These are phyloP conservation scores for Holocentrus rufus DNA, from an alignment of 2,797 vertebrate species.

Conservation along the genomic window DNA sequence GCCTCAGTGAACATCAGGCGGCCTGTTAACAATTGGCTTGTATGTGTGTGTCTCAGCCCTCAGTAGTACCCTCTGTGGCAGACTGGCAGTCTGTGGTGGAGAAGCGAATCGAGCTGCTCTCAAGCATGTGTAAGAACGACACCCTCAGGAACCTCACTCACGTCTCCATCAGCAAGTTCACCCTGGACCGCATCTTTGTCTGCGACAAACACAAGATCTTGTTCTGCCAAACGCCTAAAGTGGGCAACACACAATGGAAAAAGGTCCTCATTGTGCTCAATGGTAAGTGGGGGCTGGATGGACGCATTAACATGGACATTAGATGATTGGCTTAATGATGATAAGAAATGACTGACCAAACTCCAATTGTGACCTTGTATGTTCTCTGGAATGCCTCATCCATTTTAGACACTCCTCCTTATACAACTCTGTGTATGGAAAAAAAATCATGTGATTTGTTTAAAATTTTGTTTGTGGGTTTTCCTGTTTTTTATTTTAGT, in stretches of 20 bases:
- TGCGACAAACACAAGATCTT: slow-evolving; percentile 97
- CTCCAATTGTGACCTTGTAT: no score
- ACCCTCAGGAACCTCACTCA: slow-evolving; percentile 90
- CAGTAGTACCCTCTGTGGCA: slow-evolving; percentile 27
- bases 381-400: neutral
- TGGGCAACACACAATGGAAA: slow-evolving; percentile 99
- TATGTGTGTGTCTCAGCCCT: slow-evolving; percentile 62
- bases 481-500: no score
- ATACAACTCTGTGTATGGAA: neutral
- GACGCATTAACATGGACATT: neutral
- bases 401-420: neutral
- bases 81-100: slow-evolving; percentile 80
- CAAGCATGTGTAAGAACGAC: slow-evolving; percentile 85
- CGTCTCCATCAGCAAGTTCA: slow-evolving; percentile 89
- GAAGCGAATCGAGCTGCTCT: slow-evolving; percentile 86
- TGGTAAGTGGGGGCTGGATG: slow-evolving; percentile 77
- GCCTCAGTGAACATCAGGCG: neutral
- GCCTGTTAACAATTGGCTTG: neutral
- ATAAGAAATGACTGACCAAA: neutral
- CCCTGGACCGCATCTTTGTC: slow-evolving; percentile 97
- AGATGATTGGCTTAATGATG: neutral
- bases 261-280: slow-evolving; percentile 98
- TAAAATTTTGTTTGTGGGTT: no score
- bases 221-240: slow-evolving; percentile 99
- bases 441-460: no score